Conservation (phyloP, 2,888 invertebrate species). For the Copidosoma aretas region DNA sequence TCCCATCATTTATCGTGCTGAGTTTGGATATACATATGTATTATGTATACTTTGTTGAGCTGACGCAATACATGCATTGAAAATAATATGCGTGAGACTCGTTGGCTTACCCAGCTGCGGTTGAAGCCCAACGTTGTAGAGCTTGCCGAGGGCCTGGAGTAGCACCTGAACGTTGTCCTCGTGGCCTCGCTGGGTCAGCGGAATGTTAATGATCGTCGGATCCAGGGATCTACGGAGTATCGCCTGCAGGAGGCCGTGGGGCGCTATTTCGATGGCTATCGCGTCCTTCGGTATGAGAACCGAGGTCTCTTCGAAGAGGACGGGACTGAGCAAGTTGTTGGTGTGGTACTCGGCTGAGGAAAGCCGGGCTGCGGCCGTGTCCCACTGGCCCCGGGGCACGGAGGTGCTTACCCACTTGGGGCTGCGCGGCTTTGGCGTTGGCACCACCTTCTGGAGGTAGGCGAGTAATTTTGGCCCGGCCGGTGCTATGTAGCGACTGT, state of each 20-base stretch:
- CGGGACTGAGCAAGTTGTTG: conserved; percentile 77
- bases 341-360: conserved; percentile 89
- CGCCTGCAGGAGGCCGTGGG: conserved; percentile 87
- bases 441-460: conserved; percentile 71
- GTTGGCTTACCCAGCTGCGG: conserved; percentile 68
- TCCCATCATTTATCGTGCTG: too few relatives aligned
- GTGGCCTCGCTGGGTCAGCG: conserved; percentile 76
- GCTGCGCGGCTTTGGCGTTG: conserved; percentile 72
- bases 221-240: conserved; percentile 80
- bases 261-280: conserved; percentile 86
- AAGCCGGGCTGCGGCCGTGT: conserved; percentile 68
- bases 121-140: conserved; percentile 80
- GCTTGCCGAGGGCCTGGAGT: conserved; percentile 70
- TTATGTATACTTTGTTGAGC: not conserved
- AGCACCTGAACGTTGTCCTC: conserved; percentile 71
- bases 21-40: not conserved
- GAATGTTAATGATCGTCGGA: conserved; percentile 74
- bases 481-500: conserved; percentile 80
- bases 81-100: too few relatives aligned
- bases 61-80: too few relatives aligned
- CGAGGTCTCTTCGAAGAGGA: conserved; percentile 82
- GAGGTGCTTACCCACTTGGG: conserved; percentile 87
- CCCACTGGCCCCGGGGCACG: conserved; percentile 76
- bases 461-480: conserved; percentile 74
- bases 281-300: conserved; percentile 81